Conservation (phyloP, 2,113 vertebrate species). For the Rostratula benghalensis region DNA sequence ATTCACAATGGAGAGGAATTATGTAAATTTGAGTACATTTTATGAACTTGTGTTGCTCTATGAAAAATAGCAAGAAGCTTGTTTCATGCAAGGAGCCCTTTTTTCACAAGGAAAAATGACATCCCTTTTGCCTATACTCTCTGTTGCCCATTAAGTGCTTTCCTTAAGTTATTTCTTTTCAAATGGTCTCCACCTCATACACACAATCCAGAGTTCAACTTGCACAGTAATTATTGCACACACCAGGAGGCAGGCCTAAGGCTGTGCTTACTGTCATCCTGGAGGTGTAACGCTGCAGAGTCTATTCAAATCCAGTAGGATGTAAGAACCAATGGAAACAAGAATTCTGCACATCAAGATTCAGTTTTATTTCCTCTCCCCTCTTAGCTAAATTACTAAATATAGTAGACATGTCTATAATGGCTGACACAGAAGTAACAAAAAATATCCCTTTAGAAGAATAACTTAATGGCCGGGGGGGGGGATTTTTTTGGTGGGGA, state of each 20-base stretch:
- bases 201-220: neutral
- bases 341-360: neutral
- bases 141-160: neutral
- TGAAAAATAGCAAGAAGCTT: neutral
- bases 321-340: neutral
- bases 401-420: neutral
- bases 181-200: fast-evolving
- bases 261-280: neutral
- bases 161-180: neutral
- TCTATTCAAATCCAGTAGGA: neutral
- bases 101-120: neutral
- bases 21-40: neutral
- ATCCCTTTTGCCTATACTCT: neutral
- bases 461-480: neutral
- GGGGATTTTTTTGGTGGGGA: neutral
- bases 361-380: neutral
- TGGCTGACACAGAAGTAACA: neutral
- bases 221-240: neutral
- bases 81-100: neutral
- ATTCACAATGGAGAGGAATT: neutral
- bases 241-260: neutral
- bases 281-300: neutral
- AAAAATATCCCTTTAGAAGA: neutral
- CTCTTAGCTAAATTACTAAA: neutral
- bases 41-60: neutral